Evolutionary conservation across 2,888 invertebrate genomes (phyloP), one percentile per base, ranked within the genome.

Genomic region (Axea sp.): DNA sequence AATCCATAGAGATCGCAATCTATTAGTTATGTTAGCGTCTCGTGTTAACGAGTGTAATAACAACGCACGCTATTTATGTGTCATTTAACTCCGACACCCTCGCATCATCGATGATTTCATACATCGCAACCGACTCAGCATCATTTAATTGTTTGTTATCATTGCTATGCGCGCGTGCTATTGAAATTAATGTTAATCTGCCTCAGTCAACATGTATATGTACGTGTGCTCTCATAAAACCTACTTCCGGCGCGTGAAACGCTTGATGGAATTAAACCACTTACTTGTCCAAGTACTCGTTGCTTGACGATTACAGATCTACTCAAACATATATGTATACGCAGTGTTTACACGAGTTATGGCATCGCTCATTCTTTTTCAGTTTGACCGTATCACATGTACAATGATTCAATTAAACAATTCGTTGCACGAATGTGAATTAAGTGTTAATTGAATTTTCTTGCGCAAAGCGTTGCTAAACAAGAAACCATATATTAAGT

Each of bases 141-240:
- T 81, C 77, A 69, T 83, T 86, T 86, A 87, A 87, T 87, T 87
- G 86, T 86, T 87, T 87, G 86, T 87, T 87, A 87, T 86, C 86
- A 86, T 87, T 86, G 81, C 83, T 65, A 65, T 80, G 80, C 80
- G 86, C 83, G 83, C 86, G 84, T 85, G 85, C 87, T 86, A 87
- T 87, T 87, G 86, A 87, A 87, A 87, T 87, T 86, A 86, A 87
- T 86, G 84, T 84, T 86, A 86, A 87, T 86, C 83, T 82, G 82
- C 78, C 83, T 76, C 78, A 81, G 81, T 82, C 82, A 83, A 79
- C 81, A 75, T 81, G 80, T 78, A 53, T 77, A 30, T 65, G 49
- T 75, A 57, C 49, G 71, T 75, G 72, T 68, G 82, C 82, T 81
- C 82, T 83, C 83, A 83, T 84, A 84, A 85, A 84, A 84, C 81